Evolutionary conservation across 2,888 invertebrate species (phyloP).

Genomic region (Cephus runcator): DNA sequence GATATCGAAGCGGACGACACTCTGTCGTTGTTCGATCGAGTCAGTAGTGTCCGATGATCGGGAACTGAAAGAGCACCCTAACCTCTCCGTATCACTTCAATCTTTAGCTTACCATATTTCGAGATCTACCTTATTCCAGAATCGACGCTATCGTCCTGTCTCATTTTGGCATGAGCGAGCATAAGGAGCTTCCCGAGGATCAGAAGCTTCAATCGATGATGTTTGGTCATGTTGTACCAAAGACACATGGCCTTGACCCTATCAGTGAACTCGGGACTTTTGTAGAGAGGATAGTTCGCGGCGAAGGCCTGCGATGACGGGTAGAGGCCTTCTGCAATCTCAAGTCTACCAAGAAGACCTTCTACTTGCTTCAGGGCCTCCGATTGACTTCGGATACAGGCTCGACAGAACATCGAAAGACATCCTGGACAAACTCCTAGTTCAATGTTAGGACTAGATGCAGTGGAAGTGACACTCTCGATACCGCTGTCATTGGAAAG

Average conservation of each 20-base stretch:
- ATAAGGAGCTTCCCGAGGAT: conserved; percentile 77
- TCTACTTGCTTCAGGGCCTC: conserved; percentile 80
- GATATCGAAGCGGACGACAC: conserved; percentile 49
- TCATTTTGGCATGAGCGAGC: conserved; percentile 56
- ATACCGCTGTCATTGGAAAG: conserved; percentile 32
- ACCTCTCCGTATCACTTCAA: not conserved
- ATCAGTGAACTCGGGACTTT: conserved; percentile 73
- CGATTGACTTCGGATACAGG: conserved; percentile 78
- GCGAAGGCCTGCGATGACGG: conserved; percentile 86
- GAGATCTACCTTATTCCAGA: conserved; percentile 36
- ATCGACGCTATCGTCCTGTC: conserved; percentile 45
- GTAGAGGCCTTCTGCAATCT: conserved; percentile 83
- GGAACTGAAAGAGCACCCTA: conserved; percentile 38
- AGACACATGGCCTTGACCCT: conserved; percentile 85
- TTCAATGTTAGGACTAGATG: conserved; percentile 42
- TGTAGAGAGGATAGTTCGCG: conserved; percentile 77
- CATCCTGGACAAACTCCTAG: conserved; percentile 71
- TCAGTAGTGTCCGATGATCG: conserved; percentile 51
- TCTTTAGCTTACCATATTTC: not conserved
- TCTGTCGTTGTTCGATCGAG: conserved; percentile 37
- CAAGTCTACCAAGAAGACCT: conserved; percentile 76
- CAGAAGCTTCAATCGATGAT: conserved; percentile 83
- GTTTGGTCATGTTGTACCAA: conserved; percentile 91
- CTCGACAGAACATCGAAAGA: conserved; percentile 77
- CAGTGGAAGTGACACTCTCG: conserved; percentile 17